These are phyloP conservation scores for Aurelia sp. DNA, from an alignment of 30 jellyfish, hydroid and myxozoan genomes.

Conservation along the genomic window DNA sequence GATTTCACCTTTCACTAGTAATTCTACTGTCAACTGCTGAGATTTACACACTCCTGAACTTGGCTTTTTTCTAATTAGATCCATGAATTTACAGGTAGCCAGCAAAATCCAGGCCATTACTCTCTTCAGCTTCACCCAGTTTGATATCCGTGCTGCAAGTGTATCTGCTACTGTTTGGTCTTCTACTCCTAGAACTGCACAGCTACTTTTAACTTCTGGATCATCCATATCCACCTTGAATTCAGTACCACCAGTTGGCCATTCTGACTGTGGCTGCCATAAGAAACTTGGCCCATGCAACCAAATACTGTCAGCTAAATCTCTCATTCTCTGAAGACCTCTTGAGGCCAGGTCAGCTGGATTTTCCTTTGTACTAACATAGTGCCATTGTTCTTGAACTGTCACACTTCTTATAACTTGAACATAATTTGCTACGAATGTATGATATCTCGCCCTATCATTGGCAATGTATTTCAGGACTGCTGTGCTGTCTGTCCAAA, in stretches of 20 bases:
- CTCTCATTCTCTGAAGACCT: constrained; percentile 24
- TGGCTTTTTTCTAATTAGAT: constrained; percentile 16
- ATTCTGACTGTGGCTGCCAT: constrained; percentile 29
- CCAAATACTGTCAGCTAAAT: constrained; percentile 32
- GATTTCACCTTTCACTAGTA: constrained; percentile 19
- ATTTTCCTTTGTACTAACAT: too few relatives aligned
- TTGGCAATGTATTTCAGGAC: constrained; percentile 61
- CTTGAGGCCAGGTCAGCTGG: constrained; percentile 60
- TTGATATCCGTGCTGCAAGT: constrained; percentile 47
- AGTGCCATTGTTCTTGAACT: constrained; percentile 49
- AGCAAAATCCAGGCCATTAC: constrained; percentile 46
- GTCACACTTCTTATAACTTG: constrained; percentile 52
- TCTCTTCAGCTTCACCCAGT: constrained; percentile 53
- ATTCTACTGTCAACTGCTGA: constrained; percentile 43
- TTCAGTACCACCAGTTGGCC: constrained; percentile 54
- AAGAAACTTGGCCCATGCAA: constrained; percentile 54
- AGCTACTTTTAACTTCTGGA: constrained; percentile 56
- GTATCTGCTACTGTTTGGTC: constrained; percentile 35
- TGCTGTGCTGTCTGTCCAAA: constrained; percentile 52
- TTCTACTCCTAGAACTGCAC: constrained; percentile 42
- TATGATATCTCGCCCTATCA: constrained; percentile 49
- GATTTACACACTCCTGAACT: constrained; percentile 5
- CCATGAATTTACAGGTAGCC: constrained; percentile 31
- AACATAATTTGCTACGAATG: constrained; percentile 59
- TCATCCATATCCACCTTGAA: constrained; percentile 43